Base-by-base conservation (phyloP, 35 echinoderm and acorn worm genomes). In the Lytechinus variegatus region DNA sequence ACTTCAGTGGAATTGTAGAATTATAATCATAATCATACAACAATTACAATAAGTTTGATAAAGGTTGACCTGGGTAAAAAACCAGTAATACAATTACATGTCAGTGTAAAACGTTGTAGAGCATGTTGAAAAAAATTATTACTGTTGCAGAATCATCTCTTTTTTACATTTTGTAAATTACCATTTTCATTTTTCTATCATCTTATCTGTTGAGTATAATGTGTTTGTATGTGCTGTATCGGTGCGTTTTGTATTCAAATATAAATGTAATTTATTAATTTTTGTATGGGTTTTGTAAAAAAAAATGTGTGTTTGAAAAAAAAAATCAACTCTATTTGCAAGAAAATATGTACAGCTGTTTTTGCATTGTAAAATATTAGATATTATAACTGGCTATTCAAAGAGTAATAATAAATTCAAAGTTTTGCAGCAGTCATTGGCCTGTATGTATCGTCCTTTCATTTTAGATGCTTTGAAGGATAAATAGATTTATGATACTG, bases 311-410 rank as follows among this genome's bases (percentile, higher is more conserved):
- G 61, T 71, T n/a, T n/a, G n/a, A n/a, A n/a, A n/a, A n/a, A 79
- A 79, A 79, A 79, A 79, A 24, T 79, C 12, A 79, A 79, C 66
- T 79, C 66, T 79, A 79, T 79, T 79, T 79, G n/a, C 66, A 79
- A 79, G 21, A 71, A 79, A 79, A n/a, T 16, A 79, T 79, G 16
- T 79, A 79, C n/a, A 79, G 66, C 21, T 79, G 66, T 79, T n/a
- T 44, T 79, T 79, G 66, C 66, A 79, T 79, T 21, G n/a, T n/a
- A 79, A 58, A 79, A 16, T 79, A 44, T 79, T 4, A 79, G n/a
- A 24, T 79, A 79, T 79, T 79, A 79, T 79, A 58, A 9, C 13
- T 58, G 33, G 33, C 33, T 24, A 79, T 8, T 79, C 21, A 24
- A 79, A 79, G 33, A 79, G 21, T 9, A 8, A 79, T 21, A 72